A percentile compares a stretch with the other conserved stretches of the same genome.
phyloP scores from a whole-genome alignment of 2,113 vertebrate species.

The Antechinus flavipes region DNA sequence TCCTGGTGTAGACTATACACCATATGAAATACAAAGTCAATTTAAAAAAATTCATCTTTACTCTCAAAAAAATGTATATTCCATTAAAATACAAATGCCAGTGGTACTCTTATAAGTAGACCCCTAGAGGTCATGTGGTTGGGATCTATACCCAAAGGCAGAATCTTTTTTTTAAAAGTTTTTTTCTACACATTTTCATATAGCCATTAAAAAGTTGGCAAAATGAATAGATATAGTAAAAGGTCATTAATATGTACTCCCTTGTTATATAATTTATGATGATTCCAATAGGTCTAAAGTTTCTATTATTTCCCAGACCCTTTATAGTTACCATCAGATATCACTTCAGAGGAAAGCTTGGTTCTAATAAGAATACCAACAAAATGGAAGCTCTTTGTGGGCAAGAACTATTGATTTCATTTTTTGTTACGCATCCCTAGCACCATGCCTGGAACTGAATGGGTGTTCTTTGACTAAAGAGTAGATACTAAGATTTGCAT shows the following conservation, averaged over 20 bases:
- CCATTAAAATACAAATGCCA: not conserved
- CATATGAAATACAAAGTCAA: not conserved
- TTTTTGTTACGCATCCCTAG: not conserved
- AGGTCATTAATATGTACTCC: not conserved
- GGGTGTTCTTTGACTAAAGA: not conserved
- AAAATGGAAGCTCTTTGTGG: not conserved
- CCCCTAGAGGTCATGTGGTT: not conserved
- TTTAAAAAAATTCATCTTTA: not conserved
- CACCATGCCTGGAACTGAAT: not conserved
- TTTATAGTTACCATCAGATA: not conserved
- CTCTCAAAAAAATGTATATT: not conserved
- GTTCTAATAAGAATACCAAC: not conserved
- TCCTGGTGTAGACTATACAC: not conserved
- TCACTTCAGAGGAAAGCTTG: not conserved
- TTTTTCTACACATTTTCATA: not conserved
- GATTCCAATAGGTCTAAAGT: not conserved
- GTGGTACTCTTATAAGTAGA: not conserved
- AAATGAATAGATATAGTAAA: not conserved
- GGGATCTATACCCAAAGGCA: not conserved
- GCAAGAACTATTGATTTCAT: not conserved
- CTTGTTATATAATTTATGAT: not conserved
- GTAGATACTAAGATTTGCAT: not conserved
- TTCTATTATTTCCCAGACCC: not conserved
- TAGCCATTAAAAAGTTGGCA: not conserved
- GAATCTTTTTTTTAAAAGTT: not conserved